Evolutionary conservation across 2,888 invertebrate species (phyloP).

Genomic region (Rutpela maculata): DNA sequence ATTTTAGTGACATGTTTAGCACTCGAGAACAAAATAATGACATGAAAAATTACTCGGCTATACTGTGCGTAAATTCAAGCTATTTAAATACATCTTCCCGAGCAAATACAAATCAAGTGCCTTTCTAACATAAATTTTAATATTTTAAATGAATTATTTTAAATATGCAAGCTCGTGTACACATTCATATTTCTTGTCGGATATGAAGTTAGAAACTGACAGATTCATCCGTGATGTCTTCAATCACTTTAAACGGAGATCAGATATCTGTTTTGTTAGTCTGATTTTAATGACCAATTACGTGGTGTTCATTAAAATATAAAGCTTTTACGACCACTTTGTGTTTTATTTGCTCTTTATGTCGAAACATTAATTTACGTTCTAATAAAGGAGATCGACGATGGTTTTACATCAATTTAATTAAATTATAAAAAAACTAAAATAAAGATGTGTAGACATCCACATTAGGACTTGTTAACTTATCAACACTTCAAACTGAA

Average conservation of each 20-base stretch:
- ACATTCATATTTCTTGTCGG: slow-evolving; percentile 8
- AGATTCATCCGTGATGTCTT: not conserved
- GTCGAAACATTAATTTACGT: slow-evolving; percentile 11
- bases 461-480: not conserved
- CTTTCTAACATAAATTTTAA: not conserved
- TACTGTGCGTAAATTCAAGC: too few relatives aligned
- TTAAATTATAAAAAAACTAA: not conserved
- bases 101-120: not conserved
- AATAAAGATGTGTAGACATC: not conserved
- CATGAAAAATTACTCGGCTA: not conserved
- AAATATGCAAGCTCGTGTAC: slow-evolving; percentile 2
- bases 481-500: not conserved
- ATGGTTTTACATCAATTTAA: slow-evolving; percentile 3
- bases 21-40: not conserved
- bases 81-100: too few relatives aligned
- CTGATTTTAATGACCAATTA: slow-evolving; percentile 12
- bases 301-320: slow-evolving; percentile 20
- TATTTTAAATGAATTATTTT: not conserved
- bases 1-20: too few relatives aligned
- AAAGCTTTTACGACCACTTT: slow-evolving; percentile 16
- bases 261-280: slow-evolving; percentile 10
- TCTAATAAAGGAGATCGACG: slow-evolving; percentile 9
- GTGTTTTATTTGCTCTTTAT: not conserved
- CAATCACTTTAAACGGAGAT: slow-evolving; percentile 5
- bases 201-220: not conserved